Evolutionary conservation across 2,888 invertebrate species (phyloP).

Genomic region (Octodonta nipae): DNA sequence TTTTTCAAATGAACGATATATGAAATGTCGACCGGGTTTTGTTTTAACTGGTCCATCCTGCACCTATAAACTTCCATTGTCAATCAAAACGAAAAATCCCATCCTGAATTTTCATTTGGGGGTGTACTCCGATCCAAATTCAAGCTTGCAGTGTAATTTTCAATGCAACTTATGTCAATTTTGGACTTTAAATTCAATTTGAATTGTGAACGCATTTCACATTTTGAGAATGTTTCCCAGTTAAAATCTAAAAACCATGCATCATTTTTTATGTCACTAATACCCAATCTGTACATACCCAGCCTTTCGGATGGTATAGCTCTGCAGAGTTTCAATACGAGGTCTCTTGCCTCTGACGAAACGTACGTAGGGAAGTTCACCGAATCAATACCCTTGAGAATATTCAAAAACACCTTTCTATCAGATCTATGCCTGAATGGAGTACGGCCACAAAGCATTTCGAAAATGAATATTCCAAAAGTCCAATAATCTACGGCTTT

Average conservation of each 20-base stretch:
- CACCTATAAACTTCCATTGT: no score
- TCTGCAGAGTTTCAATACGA: constrained; percentile 73
- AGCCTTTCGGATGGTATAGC: constrained; percentile 76
- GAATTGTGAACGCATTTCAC: constrained; percentile 54
- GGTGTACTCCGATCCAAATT: constrained; percentile 65
- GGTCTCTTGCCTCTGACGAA: constrained; percentile 60
- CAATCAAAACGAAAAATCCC: constrained; percentile 70
- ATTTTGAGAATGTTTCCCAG: constrained; percentile 63
- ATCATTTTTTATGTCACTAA: constrained; percentile 64
- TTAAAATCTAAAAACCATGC: constrained; percentile 88
- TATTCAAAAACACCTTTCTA: constrained; percentile 87
- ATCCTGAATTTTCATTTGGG: constrained; percentile 80
- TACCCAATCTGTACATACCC: constrained; percentile 77
- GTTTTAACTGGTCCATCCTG: no score
- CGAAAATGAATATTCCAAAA: constrained; percentile 75
- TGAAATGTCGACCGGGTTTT: no score
- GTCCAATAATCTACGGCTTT: constrained; percentile 92
- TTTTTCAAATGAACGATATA: no score
- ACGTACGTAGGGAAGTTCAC: constrained; percentile 63
- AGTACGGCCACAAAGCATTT: constrained; percentile 74
- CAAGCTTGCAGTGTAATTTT: constrained; percentile 70
- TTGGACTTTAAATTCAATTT: constrained; percentile 44
- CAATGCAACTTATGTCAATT: constrained; percentile 75
- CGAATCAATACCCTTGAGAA: constrained; percentile 80
- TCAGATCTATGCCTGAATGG: constrained; percentile 84